Evolutionary conservation across 1,140 invertebrate genomes (phyloP).

Genomic region (Neelides sp.): DNA sequence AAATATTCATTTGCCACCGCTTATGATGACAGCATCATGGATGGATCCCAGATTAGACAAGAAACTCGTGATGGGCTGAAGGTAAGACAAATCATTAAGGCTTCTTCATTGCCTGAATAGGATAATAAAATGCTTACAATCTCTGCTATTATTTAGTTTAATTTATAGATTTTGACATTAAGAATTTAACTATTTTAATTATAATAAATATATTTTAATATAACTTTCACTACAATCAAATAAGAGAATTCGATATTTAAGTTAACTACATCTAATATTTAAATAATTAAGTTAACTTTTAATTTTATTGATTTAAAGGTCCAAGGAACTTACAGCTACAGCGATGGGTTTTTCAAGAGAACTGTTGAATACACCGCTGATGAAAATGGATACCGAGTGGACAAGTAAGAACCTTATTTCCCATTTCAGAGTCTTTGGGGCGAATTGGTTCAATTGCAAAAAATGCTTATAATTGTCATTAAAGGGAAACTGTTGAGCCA

Average conservation of each 20-base stretch:
- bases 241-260: not conserved
- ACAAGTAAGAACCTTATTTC: slow-evolving; percentile 36
- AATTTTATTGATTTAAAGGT: no score
- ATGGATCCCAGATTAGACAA: slow-evolving; percentile 37
- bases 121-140: no score
- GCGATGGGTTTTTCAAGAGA: slow-evolving; percentile 43
- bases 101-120: not conserved
- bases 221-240: not conserved
- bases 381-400: slow-evolving; percentile 45
- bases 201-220: not conserved
- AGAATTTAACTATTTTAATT: not conserved
- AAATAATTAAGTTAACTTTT: not conserved
- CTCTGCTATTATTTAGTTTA: no score
- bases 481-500: slow-evolving; percentile 39
- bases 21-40: slow-evolving; percentile 42
- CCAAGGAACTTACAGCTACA: slow-evolving; percentile 43
- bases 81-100: slow-evolving; percentile 12
- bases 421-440: not conserved
- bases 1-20: slow-evolving; percentile 40
- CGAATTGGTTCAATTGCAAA: not conserved
- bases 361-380: slow-evolving; percentile 44
- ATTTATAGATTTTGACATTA: not conserved
- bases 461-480: slow-evolving; percentile 20
- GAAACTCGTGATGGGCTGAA: slow-evolving; percentile 42
- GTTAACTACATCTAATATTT: not conserved